These are phyloP conservation scores for Ferdinandea cuprea DNA, from an alignment of 2,888 invertebrate genomes.

Conservation along the genomic window DNA sequence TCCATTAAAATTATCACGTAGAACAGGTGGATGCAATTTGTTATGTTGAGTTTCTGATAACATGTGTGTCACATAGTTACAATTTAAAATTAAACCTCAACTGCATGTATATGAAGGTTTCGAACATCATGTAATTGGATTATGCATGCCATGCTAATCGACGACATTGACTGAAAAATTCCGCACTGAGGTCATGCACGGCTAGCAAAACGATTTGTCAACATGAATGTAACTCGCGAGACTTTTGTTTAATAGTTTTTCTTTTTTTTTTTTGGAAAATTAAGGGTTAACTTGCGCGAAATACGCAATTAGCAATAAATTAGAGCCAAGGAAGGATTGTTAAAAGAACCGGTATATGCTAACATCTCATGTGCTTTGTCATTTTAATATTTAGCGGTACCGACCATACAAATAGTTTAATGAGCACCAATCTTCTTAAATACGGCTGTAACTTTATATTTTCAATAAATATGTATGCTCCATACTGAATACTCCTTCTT, in stretches of 20 bases:
- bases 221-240: not conserved
- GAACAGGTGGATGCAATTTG: constrained; percentile 4
- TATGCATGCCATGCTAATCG: constrained; percentile 15
- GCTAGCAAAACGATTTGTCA: not conserved
- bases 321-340: not conserved
- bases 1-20: constrained; percentile 14
- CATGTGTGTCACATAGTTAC: not conserved
- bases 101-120: not conserved
- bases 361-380: no score
- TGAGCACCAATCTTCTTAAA: no score
- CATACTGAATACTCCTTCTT: no score
- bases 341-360: no score
- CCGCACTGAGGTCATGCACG: constrained; percentile 7
- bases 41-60: not conserved
- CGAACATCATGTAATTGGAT: constrained; percentile 36
- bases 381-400: no score
- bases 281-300: not conserved
- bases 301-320: constrained; percentile 3
- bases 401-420: no score
- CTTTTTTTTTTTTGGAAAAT: not conserved
- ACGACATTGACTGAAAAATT: constrained; percentile 10
- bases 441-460: no score
- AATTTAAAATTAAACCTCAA: not conserved
- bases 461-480: no score
- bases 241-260: no score